Conservation (phyloP, 2,797 vertebrate genomes). For the Buceros bicornis region DNA sequence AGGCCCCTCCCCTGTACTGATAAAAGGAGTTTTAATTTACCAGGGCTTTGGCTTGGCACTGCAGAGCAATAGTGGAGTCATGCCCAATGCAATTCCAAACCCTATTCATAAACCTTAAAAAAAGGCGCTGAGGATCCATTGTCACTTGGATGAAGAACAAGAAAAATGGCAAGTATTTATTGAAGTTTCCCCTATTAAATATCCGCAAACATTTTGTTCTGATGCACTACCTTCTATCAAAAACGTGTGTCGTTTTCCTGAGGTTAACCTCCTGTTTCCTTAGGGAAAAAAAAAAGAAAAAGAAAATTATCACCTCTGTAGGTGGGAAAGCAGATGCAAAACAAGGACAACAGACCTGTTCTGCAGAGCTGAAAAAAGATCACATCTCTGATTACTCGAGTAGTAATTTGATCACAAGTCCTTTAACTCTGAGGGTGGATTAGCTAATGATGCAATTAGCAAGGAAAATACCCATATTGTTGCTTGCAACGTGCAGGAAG, state of each 20-base stretch:
- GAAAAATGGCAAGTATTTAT: not conserved
- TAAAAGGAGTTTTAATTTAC: conserved; percentile 44
- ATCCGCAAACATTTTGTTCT: not conserved
- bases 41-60: not conserved
- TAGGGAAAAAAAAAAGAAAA: not conserved
- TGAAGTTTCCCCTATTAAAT: not conserved
- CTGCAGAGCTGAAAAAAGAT: not conserved
- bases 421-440: not conserved
- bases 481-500: not conserved
- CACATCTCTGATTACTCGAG: not conserved
- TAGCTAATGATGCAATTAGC: conserved; percentile 55
- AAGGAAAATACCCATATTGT: not conserved
- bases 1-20: not conserved
- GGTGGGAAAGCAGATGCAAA: not conserved
- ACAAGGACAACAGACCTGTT: not conserved
- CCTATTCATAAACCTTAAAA: not conserved
- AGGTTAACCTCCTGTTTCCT: not conserved
- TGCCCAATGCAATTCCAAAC: not conserved
- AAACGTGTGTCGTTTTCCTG: not conserved
- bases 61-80: not conserved
- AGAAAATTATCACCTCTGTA: not conserved
- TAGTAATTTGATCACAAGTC: conserved; percentile 7
- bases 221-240: not conserved
- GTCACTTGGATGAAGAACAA: not conserved
- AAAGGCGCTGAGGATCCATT: not conserved